Conservation (phyloP, 2,888 invertebrate genomes). For the Steromphala cineraria region DNA sequence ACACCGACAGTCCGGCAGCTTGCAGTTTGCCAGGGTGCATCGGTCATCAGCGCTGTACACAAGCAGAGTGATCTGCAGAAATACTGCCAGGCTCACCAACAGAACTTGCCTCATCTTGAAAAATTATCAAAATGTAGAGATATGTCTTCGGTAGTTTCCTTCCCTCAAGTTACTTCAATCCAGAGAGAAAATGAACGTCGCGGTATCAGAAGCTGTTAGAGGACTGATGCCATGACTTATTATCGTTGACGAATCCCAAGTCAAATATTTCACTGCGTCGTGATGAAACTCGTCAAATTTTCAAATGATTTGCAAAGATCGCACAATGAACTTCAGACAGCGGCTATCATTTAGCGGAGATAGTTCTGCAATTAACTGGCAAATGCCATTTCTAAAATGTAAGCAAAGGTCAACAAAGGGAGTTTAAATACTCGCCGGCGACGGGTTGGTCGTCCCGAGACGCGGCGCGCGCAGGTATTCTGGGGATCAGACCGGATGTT, state of each 20-base stretch:
- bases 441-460: not conserved
- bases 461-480: not conserved
- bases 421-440: slow-evolving; percentile 7
- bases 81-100: not conserved
- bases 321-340: not conserved
- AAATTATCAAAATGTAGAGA: not conserved
- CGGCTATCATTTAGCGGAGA: not conserved
- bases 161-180: no score
- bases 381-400: slow-evolving; percentile 14
- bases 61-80: not conserved
- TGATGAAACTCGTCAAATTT: not conserved
- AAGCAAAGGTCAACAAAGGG: slow-evolving; percentile 17
- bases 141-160: no score
- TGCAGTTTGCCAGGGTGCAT: slow-evolving; percentile 37
- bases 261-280: not conserved
- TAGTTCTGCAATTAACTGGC: slow-evolving; percentile 7
- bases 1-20: slow-evolving; percentile 60
- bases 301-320: not conserved
- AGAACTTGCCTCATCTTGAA: not conserved
- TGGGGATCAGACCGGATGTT: slow-evolving; percentile 1
- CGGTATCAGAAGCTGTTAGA: no score
- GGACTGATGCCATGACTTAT: not conserved
- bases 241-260: not conserved
- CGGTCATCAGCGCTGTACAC: slow-evolving; percentile 1
- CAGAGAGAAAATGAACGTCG: no score